Evolutionary conservation across 53 echinoderm and acorn worm species (phyloP), one percentile per base, ranked within the genome.

Genomic region (Paelopatides confundens): DNA sequence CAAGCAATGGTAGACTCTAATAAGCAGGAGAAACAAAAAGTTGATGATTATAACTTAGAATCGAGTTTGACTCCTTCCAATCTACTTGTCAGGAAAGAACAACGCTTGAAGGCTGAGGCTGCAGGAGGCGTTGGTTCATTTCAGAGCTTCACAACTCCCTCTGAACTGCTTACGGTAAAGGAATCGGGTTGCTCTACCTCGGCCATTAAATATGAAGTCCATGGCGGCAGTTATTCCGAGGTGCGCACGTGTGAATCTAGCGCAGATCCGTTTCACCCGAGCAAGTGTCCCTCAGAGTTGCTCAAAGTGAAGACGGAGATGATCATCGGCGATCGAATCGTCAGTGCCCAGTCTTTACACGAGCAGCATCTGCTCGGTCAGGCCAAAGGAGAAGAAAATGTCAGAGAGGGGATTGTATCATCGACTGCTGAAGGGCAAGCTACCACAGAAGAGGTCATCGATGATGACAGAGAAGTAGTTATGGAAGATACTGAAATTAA

Each of bases 81-180:
- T 48, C 79, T 79, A 2, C 79, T 79, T 13, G 26, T 79, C 29
- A 79, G 21, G 31, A 50, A 46, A 79, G 31, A 79, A 23, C 31
- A 79, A 21, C 52, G 54, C 10, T 50, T 33, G 7, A 27, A 32
- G 15, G 79, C 79, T 5, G 79, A 79, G 52, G 32, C 13, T 53
- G 53, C 53, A 51, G 79, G 9, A 43, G 79, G 79, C 5, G 79
- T 79, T 17, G 79, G 53, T 17, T 79, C 79, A 2, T 79, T 79
- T 53, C 49, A 79, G 79, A 79, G 79, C 48, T 79, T 79, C 32
- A 79, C 79, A 15, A 34, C 79, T 2, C 79, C 79, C 29, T 79
- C 79, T 2, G 79, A 48, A 34, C 79, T 79, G 21, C 51, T 79
- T 28, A 53, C 1, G 79, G 26, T 18, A 18, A 79, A 79, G 12